Evolutionary conservation across 2,113 vertebrate genomes (phyloP).

Genomic region (Rhizomys pruinosus): DNA sequence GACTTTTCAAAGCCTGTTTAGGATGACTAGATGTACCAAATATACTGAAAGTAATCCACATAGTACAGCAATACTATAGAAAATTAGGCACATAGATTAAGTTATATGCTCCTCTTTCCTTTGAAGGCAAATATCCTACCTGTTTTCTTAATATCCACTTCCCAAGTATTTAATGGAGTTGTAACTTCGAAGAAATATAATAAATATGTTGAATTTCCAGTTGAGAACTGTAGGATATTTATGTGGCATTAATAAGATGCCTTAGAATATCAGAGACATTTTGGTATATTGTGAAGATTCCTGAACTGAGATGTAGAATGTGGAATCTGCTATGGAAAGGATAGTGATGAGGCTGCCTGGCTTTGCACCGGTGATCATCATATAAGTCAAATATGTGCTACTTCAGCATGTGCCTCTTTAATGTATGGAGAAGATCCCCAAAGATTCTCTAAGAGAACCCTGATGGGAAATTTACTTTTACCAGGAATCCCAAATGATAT

Average conservation of each 20-base stretch:
- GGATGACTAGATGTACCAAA: neutral
- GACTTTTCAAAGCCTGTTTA: slow-evolving; percentile 17
- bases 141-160: neutral
- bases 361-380: neutral
- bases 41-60: neutral
- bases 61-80: neutral
- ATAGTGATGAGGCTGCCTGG: neutral
- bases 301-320: neutral
- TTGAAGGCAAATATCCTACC: neutral
- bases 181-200: neutral
- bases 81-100: slow-evolving; percentile 19
- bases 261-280: neutral
- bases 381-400: neutral
- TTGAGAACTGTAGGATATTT: neutral
- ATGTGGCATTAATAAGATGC: neutral
- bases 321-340: neutral
- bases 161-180: neutral
- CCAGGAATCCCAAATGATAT: neutral
- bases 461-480: neutral
- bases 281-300: neutral
- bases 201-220: neutral
- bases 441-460: neutral
- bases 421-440: neutral
- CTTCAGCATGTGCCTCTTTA: neutral
- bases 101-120: neutral